These are phyloP conservation scores for Rhabdornis inornatus DNA, from an alignment of 2,113 vertebrate genomes.

Conservation along the genomic window DNA sequence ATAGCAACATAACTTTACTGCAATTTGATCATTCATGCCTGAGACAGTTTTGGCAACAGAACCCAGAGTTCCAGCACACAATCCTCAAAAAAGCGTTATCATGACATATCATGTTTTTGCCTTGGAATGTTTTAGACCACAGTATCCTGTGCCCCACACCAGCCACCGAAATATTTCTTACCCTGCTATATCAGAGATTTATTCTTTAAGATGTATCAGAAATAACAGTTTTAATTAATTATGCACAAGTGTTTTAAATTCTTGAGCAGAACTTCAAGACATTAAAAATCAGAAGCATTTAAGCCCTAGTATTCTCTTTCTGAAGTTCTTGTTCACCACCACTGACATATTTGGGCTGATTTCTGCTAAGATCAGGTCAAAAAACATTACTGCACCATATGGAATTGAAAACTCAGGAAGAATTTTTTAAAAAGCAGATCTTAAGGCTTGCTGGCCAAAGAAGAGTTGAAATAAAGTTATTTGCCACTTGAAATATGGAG, in stretches of 20 bases:
- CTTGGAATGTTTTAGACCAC: background rate
- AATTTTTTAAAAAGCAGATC: background rate
- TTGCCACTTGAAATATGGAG: background rate
- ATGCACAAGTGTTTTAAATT: background rate
- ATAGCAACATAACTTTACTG: background rate
- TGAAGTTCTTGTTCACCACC: background rate
- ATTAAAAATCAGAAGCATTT: background rate
- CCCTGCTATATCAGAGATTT: background rate
- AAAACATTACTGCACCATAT: background rate
- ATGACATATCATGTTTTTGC: background rate
- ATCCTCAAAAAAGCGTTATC: background rate
- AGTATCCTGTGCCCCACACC: background rate
- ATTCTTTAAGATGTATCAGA: background rate
- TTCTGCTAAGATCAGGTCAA: slow-evolving; percentile 11
- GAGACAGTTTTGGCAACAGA: background rate
- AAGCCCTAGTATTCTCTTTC: background rate
- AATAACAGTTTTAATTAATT: slow-evolving; percentile 11
- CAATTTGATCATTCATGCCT: background rate
- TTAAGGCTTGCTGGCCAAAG: slow-evolving; percentile 7
- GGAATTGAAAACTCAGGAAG: background rate
- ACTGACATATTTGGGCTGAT: background rate
- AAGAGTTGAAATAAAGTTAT: background rate
- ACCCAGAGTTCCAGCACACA: background rate
- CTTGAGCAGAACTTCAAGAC: background rate
- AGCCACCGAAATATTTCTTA: background rate